A percentile compares a stretch with the other conserved stretches of the same genome.
These are phyloP conservation scores for Penaeus monodon DNA, from an alignment of 2,888 invertebrate species.

Conservation along the genomic window DNA sequence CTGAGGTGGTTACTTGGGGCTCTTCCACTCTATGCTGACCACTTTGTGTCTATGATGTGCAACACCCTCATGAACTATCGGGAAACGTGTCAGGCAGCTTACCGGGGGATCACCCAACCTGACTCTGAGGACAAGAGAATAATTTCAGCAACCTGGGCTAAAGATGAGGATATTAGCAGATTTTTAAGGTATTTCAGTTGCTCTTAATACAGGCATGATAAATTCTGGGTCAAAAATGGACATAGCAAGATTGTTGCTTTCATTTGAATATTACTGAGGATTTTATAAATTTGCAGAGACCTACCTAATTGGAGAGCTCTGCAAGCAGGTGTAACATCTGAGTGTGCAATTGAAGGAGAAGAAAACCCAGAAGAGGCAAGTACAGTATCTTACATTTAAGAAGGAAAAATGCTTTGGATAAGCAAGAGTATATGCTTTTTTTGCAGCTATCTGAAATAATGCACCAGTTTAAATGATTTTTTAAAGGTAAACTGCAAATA, in stretches of 20 bases:
- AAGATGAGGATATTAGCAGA: conserved; percentile 93
- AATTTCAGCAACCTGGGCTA: conserved; percentile 86
- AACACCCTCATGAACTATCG: conserved; percentile 80
- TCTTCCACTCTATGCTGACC: conserved; percentile 81
- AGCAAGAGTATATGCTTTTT: no score
- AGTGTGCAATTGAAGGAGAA: conserved; percentile 52
- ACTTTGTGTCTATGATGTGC: conserved; percentile 81
- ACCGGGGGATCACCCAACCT: conserved; percentile 82
- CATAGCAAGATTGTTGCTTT: no score
- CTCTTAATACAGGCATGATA: no score
- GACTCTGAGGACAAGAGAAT: conserved; percentile 83
- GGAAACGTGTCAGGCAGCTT: conserved; percentile 77
- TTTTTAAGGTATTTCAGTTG: conserved; percentile 81
- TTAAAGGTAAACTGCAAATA: no score
- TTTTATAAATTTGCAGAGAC: conserved; percentile 72
- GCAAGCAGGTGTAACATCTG: conserved; percentile 70
- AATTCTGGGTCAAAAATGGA: no score
- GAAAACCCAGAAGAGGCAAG: conserved; percentile 65
- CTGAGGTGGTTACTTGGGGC: conserved; percentile 79
- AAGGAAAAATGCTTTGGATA: no score
- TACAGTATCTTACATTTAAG: neutral
- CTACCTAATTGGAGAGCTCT: conserved; percentile 84
- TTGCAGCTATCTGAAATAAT: no score
- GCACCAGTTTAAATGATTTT: no score
- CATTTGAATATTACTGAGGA: no score